These are phyloP conservation scores for Apostichopus californicus DNA, from an alignment of 35 echinoderm and acorn worm genomes.

Conservation along the genomic window DNA sequence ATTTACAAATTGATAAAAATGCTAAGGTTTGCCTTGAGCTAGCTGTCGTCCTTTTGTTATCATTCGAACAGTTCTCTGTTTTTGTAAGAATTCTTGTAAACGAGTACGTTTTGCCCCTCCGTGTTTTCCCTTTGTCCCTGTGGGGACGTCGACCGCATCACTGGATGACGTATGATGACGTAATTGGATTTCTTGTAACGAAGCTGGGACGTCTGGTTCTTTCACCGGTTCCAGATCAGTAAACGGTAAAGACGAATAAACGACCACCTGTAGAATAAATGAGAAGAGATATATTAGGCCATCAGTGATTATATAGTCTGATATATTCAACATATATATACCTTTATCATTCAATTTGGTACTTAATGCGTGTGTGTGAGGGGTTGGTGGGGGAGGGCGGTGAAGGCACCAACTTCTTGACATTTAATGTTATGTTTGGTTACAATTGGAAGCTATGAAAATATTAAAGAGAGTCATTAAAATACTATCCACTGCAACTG, in stretches of 20 bases:
- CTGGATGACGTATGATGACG: conserved; percentile 69
- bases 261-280: conserved; percentile 65
- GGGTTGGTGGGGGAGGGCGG: not conserved
- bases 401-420: too few species aligned
- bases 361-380: not conserved
- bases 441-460: too few species aligned
- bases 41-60: conserved; percentile 47
- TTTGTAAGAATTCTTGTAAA: conserved; percentile 81
- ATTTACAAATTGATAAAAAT: too few species aligned
- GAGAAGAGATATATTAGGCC: too few species aligned
- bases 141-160: conserved; percentile 59
- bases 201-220: conserved; percentile 72
- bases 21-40: conserved; percentile 41
- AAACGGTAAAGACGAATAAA: conserved; percentile 95
- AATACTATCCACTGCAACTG: too few species aligned
- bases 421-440: too few species aligned
- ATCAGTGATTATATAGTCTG: too few species aligned
- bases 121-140: conserved; percentile 52
- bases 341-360: too few species aligned
- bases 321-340: too few species aligned
- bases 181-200: conserved; percentile 88
- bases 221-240: conserved; percentile 84
- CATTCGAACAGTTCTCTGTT: conserved; percentile 77
- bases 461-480: too few species aligned
- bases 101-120: conserved; percentile 69